Percentiles rank a stretch among this genome's conserved stretches.
Conservation (phyloP, 2,888 invertebrate genomes). For the Ashinkailepas kermadecensis region DNA sequence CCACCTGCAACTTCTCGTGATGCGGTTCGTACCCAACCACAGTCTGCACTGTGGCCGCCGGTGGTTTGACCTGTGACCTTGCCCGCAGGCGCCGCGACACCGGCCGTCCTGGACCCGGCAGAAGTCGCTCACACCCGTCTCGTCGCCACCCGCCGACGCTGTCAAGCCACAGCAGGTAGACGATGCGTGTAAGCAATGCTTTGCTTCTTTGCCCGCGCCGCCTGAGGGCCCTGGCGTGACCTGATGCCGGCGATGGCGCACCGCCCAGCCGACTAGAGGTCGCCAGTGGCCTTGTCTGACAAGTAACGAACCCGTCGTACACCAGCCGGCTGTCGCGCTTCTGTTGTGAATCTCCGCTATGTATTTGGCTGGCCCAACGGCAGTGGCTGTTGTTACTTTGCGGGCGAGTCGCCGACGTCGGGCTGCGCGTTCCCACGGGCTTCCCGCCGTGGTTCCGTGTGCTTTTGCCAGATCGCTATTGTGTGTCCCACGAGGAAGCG, state of each 20-base stretch:
- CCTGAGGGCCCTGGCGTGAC: background rate
- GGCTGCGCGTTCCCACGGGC: background rate
- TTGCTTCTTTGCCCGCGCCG: background rate
- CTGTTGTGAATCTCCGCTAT: no score
- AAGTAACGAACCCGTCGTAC: no score
- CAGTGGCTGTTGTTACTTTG: background rate
- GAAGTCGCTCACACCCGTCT: background rate
- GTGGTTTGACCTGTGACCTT: no score
- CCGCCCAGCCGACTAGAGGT: background rate
- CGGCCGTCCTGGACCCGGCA: background rate
- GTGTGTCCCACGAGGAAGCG: no score
- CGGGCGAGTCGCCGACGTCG: background rate
- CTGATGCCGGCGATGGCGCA: background rate
- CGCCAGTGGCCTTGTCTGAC: background rate
- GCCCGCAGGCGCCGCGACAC: background rate
- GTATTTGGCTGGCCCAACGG: no score
- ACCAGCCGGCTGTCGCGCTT: no score
- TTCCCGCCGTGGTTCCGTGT: no score
- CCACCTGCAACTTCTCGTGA: no score
- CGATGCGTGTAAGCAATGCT: conserved; percentile 16
- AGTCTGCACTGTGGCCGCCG: no score
- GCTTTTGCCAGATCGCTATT: no score
- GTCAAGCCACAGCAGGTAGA: background rate
- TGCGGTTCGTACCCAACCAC: no score
- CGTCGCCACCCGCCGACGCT: background rate